Base-by-base conservation (phyloP, 2,888 invertebrate species). In the Tineola bisselliella region DNA sequence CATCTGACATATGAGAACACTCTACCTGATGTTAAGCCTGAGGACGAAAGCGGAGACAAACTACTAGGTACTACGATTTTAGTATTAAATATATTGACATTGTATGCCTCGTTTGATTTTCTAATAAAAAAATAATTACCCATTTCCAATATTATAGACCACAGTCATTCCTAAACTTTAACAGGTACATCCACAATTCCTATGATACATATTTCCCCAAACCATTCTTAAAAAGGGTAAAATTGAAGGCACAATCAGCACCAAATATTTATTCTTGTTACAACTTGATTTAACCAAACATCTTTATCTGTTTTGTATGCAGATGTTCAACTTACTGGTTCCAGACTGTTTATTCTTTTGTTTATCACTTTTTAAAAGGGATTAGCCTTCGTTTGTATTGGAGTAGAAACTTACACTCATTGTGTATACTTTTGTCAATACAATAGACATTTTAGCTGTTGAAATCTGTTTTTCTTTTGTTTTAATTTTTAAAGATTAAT, bases 291-390 rank as follows among this genome's bases (percentile, higher is more conserved):
- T 48, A 48, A 48, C 15, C 48, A 15, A 15, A 48, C 48, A 48
- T 15, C 48, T 48, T 15, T 48, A 48, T 48, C 48, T 13, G 13
- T 17, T 48, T 17, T 17, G 48, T 17, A 48, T 17, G 15, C 48
- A 48, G 48, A 48, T 48, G 48, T 13, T 48, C 48, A 48, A 48
- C 48, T 48, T 17, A 15, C 15, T 48, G 48, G 2, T 13, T 15
- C 17, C n/a, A 12, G 5, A 13, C 48, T 48, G 48, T 48, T 48
- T 48, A 48, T 15, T 48, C 48, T 48, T 48, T 48, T 48, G 48
- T 48, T 48, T 48, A 48, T n/a, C 48, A 48, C 48, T 48, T 48
- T 48, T 48, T 15, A 48, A 38, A 38, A 48, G 15, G 48, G 48
- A 48, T 48, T 48, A 48, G 48, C 3, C 48, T 17, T 48, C 6